Base-by-base conservation (phyloP, 2,888 invertebrate genomes). In the Lasioglossum pauxillum region DNA sequence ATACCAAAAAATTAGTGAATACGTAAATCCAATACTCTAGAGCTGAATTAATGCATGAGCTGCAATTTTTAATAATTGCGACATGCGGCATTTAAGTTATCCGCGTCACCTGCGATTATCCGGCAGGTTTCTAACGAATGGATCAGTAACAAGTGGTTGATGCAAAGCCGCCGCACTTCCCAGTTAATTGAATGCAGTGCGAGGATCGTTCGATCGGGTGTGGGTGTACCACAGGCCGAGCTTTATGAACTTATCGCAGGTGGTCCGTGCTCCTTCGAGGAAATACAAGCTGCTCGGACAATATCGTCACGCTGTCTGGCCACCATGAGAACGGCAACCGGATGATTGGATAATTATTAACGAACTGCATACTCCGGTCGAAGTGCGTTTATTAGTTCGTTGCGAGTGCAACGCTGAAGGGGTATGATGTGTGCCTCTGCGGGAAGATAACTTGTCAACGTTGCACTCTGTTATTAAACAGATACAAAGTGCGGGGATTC, bases 151-250 rank as follows among this genome's bases (percentile, higher is more conserved):
- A 60, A 60, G 75, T 76, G 74, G 74, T 69, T 80, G 84, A 89
- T 72, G 82, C 84, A 84, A 89, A 85, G 85, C 79, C 49, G 49
- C 85, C 72, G 85, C 75, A 84, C 82, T 76, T 78, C 87, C 31
- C 82, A 72, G 83, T 91, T 91, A 91, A 92, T 91, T 88, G 88
- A 92, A 91, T 86, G 81, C 81, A 78, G 81, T 38, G 67, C 53
- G 49, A 76, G 84, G 76, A 46, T 78, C 64, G n/a, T 73, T 78
- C 53, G 64, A 88, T 35, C 67, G 67, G 35, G 67, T 89, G 89
- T 90, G 89, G 90, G 85, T 88, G 89, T 90, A 89, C 91, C 85
- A 89, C 91, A 83, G 88, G 83, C 69, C 71, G 78, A 74, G 87
- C 87, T 91, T 90, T 85, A 91, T 84, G 87, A 89, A 90, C 84